phyloP scores from a whole-genome alignment of 2,797 vertebrate genomes.

The Tokudaia tokunoshimensis region DNA sequence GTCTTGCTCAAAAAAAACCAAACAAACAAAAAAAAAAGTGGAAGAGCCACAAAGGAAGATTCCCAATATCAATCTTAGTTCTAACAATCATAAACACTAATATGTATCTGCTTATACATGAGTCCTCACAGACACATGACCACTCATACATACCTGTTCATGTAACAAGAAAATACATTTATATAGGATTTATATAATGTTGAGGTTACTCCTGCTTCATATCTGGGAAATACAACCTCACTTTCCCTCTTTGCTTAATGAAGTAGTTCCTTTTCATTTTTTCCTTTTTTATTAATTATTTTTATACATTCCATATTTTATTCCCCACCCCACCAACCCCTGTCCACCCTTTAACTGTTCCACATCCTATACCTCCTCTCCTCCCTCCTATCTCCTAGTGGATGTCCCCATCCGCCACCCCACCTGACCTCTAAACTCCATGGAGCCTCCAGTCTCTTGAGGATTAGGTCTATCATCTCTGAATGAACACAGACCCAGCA shows the following conservation, averaged over 20 bases:
- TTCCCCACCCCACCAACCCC: no score
- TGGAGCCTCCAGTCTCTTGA: no score
- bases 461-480: no score
- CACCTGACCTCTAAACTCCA: no score
- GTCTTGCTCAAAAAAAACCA: neutral
- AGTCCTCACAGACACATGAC: neutral
- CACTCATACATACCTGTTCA: neutral
- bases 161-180: neutral
- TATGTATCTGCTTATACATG: neutral
- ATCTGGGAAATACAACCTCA: neutral
- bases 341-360: no score
- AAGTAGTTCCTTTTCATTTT: neutral
- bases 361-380: no score
- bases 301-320: no score
- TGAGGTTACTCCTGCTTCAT: neutral
- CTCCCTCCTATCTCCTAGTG: no score
- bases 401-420: no score
- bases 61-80: neutral
- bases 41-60: neutral
- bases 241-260: neutral
- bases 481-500: no score
- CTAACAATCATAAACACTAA: neutral
- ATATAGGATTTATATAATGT: constrained; percentile 27
- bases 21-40: no score
- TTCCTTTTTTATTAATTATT: no score